Evolutionary conservation across 92 coral and sea anemone genomes (phyloP).

Genomic region (Blastomussa wellsi): DNA sequence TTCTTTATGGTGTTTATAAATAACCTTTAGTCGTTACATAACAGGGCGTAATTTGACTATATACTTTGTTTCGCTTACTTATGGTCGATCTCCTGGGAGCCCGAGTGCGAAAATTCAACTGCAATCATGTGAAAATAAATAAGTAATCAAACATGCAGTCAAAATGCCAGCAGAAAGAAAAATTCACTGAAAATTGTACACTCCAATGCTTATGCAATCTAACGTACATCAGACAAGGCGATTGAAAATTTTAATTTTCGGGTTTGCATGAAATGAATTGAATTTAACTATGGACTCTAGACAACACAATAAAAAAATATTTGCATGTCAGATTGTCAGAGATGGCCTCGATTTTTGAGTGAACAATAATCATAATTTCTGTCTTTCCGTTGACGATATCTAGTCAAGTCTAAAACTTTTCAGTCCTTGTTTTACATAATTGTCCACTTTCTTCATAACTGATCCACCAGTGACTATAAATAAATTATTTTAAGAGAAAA

Average conservation of each 20-base stretch:
- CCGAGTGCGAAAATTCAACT: no score
- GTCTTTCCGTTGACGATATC: no score
- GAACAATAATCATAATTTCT: not conserved
- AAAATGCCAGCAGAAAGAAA: no score
- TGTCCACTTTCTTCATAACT: not conserved
- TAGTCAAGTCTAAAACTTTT: no score
- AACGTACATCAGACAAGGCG: not conserved
- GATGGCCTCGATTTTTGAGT: not conserved
- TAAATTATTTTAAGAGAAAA: not conserved
- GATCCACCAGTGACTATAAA: not conserved
- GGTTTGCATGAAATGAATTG: not conserved
- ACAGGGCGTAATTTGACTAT: no score
- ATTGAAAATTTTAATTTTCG: conserved; percentile 3
- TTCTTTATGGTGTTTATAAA: no score
- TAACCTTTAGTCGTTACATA: no score
- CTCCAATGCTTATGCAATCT: not conserved
- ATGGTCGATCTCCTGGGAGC: no score
- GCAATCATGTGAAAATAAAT: not conserved
- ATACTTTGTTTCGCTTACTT: no score
- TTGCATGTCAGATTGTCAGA: not conserved
- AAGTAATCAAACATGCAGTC: not conserved
- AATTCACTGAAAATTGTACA: not conserved
- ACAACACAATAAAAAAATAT: not conserved
- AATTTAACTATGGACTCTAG: not conserved
- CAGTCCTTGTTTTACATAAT: not conserved